phyloP scores from a whole-genome alignment of 2,113 vertebrate genomes.

The Alectura lathami region DNA sequence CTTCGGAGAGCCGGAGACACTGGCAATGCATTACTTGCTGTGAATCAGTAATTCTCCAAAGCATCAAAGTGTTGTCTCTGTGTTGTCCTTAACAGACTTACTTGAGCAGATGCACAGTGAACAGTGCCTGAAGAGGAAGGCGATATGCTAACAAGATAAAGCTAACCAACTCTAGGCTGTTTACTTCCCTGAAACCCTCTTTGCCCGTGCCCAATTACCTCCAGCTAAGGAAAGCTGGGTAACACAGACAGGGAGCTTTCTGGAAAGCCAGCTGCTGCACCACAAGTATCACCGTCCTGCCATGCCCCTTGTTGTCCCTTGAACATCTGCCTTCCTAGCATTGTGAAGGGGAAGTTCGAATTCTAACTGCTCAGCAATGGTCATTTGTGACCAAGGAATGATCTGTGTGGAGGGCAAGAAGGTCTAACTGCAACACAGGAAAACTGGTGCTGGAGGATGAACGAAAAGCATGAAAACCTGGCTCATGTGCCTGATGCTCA shows the following conservation, averaged over 20 bases:
- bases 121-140: not conserved
- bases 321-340: not conserved
- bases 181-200: not conserved
- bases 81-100: not conserved
- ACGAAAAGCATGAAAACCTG: not conserved
- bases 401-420: not conserved
- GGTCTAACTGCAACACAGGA: not conserved
- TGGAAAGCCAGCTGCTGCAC: not conserved
- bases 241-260: not conserved
- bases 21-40: accelerated
- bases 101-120: not conserved
- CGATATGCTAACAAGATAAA: not conserved
- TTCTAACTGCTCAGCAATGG: not conserved
- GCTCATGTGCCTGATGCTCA: not conserved
- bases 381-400: not conserved
- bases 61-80: not conserved
- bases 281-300: not conserved
- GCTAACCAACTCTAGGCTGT: not conserved
- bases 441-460: not conserved
- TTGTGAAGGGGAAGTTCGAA: not conserved
- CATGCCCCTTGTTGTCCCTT: accelerated
- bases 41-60: not conserved
- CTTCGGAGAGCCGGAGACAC: not conserved
- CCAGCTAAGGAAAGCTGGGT: not conserved
- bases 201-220: not conserved